Evolutionary conservation across 2,888 invertebrate species (phyloP).

Genomic region (Drosophila tripunctata): DNA sequence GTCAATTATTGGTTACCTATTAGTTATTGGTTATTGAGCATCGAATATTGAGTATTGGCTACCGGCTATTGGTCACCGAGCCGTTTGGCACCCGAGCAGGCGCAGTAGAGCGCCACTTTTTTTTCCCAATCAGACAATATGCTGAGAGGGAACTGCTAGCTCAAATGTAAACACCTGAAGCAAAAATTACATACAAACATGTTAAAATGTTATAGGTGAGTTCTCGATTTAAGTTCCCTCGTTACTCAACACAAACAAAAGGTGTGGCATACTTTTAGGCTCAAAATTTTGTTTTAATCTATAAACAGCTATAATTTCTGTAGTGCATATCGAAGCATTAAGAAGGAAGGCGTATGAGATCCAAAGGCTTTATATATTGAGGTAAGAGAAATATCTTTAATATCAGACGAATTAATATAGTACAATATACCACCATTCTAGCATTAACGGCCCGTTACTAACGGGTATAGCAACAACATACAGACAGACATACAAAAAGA

Average conservation of each 20-base stretch:
- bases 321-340: too few species aligned
- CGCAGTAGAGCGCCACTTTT: slow-evolving; percentile 51
- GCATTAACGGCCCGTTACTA: too few species aligned
- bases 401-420: not conserved
- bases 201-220: not conserved
- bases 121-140: slow-evolving; percentile 22
- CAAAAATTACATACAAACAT: slow-evolving; percentile 8
- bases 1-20: slow-evolving; percentile 26
- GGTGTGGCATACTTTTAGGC: not conserved
- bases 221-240: not conserved
- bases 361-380: too few species aligned
- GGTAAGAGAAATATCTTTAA: too few species aligned
- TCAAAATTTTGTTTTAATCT: not conserved
- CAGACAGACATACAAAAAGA: not conserved
- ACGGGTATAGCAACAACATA: not conserved
- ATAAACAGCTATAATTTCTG: not conserved
- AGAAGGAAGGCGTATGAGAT: too few species aligned
- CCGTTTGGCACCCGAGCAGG: slow-evolving; percentile 55
- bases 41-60: slow-evolving; percentile 19
- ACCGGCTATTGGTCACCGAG: slow-evolving; percentile 42
- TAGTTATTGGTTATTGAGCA: slow-evolving; percentile 19
- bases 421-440: not conserved
- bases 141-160: slow-evolving; percentile 13
- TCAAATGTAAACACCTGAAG: slow-evolving; percentile 12
- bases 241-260: too few species aligned